A percentile compares a stretch with the other conserved stretches of the same genome.
Evolutionary conservation across 2,113 vertebrate genomes (phyloP).

Genomic region (Stegastes partitus): DNA sequence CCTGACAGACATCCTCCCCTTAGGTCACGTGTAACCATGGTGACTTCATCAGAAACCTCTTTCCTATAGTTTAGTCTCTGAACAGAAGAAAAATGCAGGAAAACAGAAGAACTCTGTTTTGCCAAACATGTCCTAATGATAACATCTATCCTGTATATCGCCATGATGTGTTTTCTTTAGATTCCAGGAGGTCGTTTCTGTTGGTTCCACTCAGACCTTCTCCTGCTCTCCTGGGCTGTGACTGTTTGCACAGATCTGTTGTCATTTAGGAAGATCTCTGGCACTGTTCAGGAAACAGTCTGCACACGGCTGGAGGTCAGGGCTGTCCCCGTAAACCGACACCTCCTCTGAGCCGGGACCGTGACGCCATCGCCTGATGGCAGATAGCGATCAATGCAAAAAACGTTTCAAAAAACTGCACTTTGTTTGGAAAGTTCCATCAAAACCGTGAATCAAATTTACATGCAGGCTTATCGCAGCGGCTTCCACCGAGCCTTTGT

Average conservation of each 20-base stretch:
- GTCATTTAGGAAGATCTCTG: conserved; percentile 29
- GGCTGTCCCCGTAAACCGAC: conserved; percentile 35
- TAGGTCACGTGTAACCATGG: too few relatives aligned
- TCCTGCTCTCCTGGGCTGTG: conserved; percentile 7
- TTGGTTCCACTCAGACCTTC: background rate
- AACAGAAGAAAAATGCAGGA: too few relatives aligned
- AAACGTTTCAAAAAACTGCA: background rate
- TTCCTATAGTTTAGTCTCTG: too few relatives aligned
- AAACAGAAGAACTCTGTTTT: too few relatives aligned
- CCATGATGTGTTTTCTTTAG: background rate
- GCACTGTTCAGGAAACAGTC: conserved; percentile 38
- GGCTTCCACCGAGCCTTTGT: background rate
- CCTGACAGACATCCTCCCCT: too few relatives aligned
- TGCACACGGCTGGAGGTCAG: conserved; percentile 41
- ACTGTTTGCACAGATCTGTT: background rate
- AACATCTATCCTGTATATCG: too few relatives aligned
- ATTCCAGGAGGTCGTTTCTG: background rate
- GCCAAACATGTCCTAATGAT: too few relatives aligned
- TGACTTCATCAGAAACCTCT: too few relatives aligned
- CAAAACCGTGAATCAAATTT: background rate
- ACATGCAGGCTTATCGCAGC: background rate
- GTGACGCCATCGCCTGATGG: background rate
- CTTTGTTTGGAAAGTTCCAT: background rate
- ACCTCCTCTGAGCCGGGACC: background rate
- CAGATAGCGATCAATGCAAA: conserved; percentile 20